Evolutionary conservation across 2,113 vertebrate genomes (phyloP), one percentile per base, ranked within the genome.

Genomic region (Hyperopisus bebe): DNA sequence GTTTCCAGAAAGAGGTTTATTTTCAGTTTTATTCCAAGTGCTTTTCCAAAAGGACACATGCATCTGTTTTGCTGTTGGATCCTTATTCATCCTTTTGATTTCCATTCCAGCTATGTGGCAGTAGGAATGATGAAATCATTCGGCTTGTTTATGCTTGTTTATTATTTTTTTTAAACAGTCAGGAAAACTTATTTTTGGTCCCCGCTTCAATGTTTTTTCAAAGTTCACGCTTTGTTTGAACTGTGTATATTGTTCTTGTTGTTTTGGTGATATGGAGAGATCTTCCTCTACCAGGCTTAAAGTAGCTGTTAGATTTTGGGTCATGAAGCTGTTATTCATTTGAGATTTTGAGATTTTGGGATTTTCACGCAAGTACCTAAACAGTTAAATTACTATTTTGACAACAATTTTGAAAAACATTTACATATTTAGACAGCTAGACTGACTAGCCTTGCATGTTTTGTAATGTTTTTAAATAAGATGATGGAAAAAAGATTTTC

Each of bases 81-180:
- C 44, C 44, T 46, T n/a, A 47, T 44, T 84, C 21, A 39, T 80
- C 17, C 35, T 42, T 77, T 47, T 84, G 39, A 47, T 46, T 84
- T 46, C 46, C 44, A n/a, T 47, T 84, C 44, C 42, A 84, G 21
- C 42, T 84, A 47, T 13, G 82, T 10, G 82, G 21, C 44, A n/a
- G 44, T 47, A 47, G 39, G 35, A 47, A 84, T 46, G 39, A 46
- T 47, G 44, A 84, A 84, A 84, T 84, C 39, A 46, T 84, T 84
- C 82, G 0, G 24, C 82, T 46, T 84, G 82, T 47, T 84, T 84
- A 47, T 84, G 80, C 80, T 83, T 83, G 80, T 83, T 83, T 84
- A 80, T 80, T 42, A 42, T 42, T 84, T 84, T 31, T 51, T 46
- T 84, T 84, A 46, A 47, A 84, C 74, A 31, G 39, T 82, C 39